A percentile compares a stretch with the other conserved stretches of the same genome.
phyloP scores from a whole-genome alignment of 2,888 invertebrate species.

The Diaprepes abbreviatus region DNA sequence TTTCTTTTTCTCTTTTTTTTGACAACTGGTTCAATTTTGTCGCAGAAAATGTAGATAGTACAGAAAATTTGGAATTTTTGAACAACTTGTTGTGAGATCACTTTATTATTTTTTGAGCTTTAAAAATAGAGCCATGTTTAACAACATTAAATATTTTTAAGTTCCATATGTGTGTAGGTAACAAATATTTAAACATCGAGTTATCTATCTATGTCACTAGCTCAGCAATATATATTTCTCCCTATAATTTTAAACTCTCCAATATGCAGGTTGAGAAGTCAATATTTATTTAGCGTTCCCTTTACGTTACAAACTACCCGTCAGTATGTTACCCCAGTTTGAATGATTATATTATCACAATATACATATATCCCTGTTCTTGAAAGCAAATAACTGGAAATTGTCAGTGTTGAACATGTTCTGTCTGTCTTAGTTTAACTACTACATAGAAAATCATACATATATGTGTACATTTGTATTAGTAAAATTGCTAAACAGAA shows the following conservation, averaged over 20 bases:
- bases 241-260: conserved; percentile 26
- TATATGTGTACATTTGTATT: not conserved
- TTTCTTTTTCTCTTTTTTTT: no score
- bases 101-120: no score
- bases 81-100: no score
- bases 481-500: no score
- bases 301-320: conserved; percentile 30
- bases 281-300: conserved; percentile 42
- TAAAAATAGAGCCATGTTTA: no score
- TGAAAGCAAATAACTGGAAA: conserved; percentile 43
- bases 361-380: conserved; percentile 40
- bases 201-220: conserved; percentile 17
- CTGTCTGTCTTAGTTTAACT: conserved; percentile 25
- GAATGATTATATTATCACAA: conserved; percentile 46
- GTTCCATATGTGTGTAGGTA: not conserved
- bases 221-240: not conserved
- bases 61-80: no score
- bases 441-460: not conserved
- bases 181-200: not conserved
- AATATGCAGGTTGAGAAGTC: conserved; percentile 25
- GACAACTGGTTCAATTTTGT: no score
- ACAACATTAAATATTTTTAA: no score
- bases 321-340: conserved; percentile 38
- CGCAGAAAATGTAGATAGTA: no score
- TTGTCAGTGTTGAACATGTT: conserved; percentile 33